phyloP scores from a whole-genome alignment of 2,797 vertebrate species.

The Galagoides demidoff region DNA sequence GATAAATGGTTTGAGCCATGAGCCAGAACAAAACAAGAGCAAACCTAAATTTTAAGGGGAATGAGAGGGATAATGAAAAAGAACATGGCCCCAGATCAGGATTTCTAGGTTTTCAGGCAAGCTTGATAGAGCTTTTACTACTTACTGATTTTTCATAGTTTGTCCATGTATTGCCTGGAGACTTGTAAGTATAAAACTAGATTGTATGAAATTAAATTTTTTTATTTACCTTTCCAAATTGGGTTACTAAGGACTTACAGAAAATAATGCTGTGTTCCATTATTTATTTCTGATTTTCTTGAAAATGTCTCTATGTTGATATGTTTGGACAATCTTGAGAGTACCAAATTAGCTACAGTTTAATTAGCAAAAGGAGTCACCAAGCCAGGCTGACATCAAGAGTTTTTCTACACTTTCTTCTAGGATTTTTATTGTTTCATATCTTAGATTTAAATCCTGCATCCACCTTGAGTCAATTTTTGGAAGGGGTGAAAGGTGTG shows the following conservation, averaged over 20 bases:
- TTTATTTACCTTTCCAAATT: slow-evolving; percentile 8
- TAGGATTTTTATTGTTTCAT: no score
- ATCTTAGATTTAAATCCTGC: no score
- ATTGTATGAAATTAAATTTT: not conserved
- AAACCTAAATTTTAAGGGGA: not conserved
- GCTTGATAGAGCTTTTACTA: not conserved
- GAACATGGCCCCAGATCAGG: not conserved
- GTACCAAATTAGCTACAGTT: not conserved
- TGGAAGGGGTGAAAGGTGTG: no score
- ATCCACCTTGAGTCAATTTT: no score
- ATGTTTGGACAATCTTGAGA: slow-evolving; percentile 15
- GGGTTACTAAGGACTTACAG: not conserved
- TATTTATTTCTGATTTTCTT: slow-evolving; percentile 44
- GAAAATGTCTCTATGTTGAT: not conserved
- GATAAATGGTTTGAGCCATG: not conserved
- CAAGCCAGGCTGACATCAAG: not conserved
- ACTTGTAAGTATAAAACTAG: not conserved
- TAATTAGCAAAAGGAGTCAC: not conserved
- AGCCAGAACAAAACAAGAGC: not conserved
- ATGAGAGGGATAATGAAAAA: not conserved
- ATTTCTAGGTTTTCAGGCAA: not conserved
- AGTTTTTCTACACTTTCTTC: no score
- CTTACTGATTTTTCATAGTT: not conserved
- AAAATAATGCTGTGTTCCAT: not conserved
- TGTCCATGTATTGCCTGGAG: slow-evolving; percentile 9